Conservation (phyloP, 2,113 vertebrate species). For the human (Homo sapiens) region DNA sequence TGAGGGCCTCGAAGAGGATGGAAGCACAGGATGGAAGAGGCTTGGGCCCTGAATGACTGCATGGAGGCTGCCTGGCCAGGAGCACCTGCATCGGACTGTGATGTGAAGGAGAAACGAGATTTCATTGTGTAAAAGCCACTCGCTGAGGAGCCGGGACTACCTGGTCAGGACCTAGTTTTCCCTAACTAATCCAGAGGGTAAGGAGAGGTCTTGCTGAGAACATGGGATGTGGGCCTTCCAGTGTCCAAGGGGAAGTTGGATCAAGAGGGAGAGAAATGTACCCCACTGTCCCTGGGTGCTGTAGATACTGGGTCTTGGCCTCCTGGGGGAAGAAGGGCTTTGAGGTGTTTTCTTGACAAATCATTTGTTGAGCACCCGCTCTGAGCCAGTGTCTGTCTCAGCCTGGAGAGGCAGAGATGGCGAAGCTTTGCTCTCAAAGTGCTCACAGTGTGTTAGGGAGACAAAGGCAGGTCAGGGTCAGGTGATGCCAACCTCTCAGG, state of each 20-base stretch:
- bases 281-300: neutral
- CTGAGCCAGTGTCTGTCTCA: neutral
- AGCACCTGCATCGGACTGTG: neutral
- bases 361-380: neutral
- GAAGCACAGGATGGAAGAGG: neutral
- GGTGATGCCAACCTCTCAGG: accelerated
- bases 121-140: neutral
- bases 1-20: neutral
- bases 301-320: neutral
- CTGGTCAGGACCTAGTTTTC: neutral
- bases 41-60: neutral
- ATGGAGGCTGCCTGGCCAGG: neutral
- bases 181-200: too few relatives aligned
- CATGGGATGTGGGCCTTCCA: neutral
- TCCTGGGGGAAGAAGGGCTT: neutral
- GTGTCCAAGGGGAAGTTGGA: neutral
- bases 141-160: too few relatives aligned
- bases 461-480: neutral
- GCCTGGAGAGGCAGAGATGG: neutral
- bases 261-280: neutral
- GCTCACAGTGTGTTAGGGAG: neutral
- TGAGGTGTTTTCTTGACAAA: neutral
- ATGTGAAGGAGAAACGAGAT: neutral
- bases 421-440: neutral
- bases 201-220: neutral